These are phyloP conservation scores for Noctua janthina DNA, from an alignment of 2,888 invertebrate species.

Conservation along the genomic window DNA sequence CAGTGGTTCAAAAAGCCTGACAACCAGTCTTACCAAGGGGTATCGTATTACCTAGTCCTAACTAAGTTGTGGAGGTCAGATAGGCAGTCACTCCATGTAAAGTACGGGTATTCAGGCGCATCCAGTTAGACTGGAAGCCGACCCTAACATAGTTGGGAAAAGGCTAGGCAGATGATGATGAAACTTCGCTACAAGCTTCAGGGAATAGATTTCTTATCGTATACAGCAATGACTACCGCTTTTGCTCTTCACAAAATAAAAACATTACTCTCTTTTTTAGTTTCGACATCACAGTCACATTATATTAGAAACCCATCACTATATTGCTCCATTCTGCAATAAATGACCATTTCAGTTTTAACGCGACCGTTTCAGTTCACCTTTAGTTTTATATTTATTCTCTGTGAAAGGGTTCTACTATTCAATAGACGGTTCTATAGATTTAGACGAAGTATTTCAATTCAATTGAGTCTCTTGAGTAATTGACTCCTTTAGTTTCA, in stretches of 20 bases:
- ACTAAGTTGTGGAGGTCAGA: too few relatives aligned
- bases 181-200: neutral
- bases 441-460: slow-evolving; percentile 36
- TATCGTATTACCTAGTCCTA: too few relatives aligned
- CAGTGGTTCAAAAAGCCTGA: too few relatives aligned
- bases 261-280: neutral
- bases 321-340: slow-evolving; percentile 33
- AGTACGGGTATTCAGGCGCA: too few relatives aligned
- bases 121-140: too few relatives aligned
- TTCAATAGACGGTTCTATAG: slow-evolving; percentile 10
- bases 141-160: too few relatives aligned
- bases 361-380: slow-evolving; percentile 5
- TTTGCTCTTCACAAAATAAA: neutral
- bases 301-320: neutral
- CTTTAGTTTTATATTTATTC: slow-evolving; percentile 42
- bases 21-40: too few relatives aligned
- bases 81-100: too few relatives aligned
- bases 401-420: slow-evolving; percentile 37
- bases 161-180: too few relatives aligned
- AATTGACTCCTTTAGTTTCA: slow-evolving; percentile 52
- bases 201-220: neutral
- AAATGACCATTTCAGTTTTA: slow-evolving; percentile 17
- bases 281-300: neutral
- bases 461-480: slow-evolving; percentile 30
- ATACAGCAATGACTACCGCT: neutral